Conservation (phyloP, 2,113 vertebrate species). For the Megalops atlanticus region DNA sequence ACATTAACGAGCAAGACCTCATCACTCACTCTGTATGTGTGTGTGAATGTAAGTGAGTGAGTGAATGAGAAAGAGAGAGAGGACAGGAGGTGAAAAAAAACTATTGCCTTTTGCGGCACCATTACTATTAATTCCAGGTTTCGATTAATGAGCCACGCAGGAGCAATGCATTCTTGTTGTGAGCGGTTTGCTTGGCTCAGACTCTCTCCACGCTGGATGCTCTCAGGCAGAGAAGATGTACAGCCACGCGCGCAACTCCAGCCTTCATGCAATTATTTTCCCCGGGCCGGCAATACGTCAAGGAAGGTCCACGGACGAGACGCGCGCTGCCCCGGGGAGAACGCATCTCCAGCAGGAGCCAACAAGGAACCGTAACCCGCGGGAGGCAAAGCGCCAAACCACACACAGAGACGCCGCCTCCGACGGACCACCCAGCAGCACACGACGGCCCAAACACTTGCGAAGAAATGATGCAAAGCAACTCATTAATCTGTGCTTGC, state of each 20-base stretch:
- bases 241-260: background rate
- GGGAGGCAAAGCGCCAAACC: too few species aligned
- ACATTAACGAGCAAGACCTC: background rate
- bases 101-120: background rate
- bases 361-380: background rate
- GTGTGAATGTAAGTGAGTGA: background rate
- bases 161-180: background rate
- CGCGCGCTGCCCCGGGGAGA: background rate
- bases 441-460: background rate
- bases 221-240: background rate
- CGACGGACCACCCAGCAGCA: background rate
- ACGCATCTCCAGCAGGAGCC: background rate
- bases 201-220: background rate
- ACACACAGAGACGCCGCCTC: too few species aligned
- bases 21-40: background rate
- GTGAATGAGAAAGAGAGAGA: too few species aligned
- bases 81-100: background rate
- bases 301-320: background rate
- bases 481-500: background rate
- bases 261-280: slow-evolving; percentile 12
- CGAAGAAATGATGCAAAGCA: background rate
- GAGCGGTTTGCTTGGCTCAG: background rate
- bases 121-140: background rate
- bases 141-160: background rate
- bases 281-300: slow-evolving; percentile 3